phyloP scores from a whole-genome alignment of 37 sponge, comb jelly and placozoan species.

The Hexactinellida sp. region DNA sequence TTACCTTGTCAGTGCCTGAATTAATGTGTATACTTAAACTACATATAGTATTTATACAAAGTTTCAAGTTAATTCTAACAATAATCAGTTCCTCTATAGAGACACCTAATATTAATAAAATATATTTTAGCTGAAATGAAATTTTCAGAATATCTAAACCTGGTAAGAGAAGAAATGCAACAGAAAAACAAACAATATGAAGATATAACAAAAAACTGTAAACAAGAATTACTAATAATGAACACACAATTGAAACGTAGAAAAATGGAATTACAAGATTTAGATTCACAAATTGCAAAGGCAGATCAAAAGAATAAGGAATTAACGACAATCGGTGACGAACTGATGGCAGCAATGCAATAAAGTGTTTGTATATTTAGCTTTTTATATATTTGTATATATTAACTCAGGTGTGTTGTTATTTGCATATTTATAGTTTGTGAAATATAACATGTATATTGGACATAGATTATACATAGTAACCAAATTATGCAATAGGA shows the following conservation, averaged over 20 bases:
- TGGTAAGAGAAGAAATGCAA: background rate
- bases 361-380: background rate
- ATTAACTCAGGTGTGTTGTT: too few relatives aligned
- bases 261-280: constrained; percentile 3
- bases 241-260: background rate
- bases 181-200: constrained; percentile 1
- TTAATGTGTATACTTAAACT: too few relatives aligned
- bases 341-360: background rate
- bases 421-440: too few relatives aligned
- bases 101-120: background rate
- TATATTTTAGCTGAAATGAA: background rate
- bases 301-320: background rate
- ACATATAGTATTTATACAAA: too few relatives aligned
- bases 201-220: background rate
- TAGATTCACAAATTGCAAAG: background rate
- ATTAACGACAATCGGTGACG: background rate
- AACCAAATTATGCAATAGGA: too few relatives aligned
- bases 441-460: too few relatives aligned
- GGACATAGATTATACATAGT: too few relatives aligned
- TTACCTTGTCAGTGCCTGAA: too few relatives aligned
- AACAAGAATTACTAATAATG: background rate
- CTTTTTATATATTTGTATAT: background rate
- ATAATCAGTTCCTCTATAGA: too few relatives aligned
- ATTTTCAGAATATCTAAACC: background rate
- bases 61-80: too few relatives aligned